Conservation (phyloP, 2,113 vertebrate species). For the Rhabdornis inornatus region DNA sequence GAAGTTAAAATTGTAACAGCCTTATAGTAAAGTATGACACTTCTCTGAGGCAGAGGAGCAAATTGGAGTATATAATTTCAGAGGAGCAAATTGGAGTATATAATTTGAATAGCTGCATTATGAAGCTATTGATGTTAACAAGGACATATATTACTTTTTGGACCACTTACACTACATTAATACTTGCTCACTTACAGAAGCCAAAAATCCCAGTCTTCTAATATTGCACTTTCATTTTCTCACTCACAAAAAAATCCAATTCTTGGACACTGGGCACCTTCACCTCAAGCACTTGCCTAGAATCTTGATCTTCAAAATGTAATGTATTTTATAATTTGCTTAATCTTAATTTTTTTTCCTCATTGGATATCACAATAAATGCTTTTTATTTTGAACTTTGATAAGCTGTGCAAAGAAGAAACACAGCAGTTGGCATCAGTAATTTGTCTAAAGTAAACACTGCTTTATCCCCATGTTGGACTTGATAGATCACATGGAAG, state of each 20-base stretch:
- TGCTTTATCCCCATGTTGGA: not conserved
- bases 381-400: not conserved
- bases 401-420: not conserved
- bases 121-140: not conserved
- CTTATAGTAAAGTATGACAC: not conserved
- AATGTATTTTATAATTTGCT: not conserved
- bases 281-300: not conserved
- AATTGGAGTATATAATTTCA: not conserved
- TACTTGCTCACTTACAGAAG: not conserved
- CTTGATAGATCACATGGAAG: not conserved
- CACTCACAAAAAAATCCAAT: not conserved
- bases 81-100: not conserved
- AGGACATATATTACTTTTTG: not conserved
- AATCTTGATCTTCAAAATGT: not conserved
- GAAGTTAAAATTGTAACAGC: not conserved
- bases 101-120: not conserved
- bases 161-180: not conserved
- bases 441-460: not conserved
- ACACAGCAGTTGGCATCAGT: not conserved
- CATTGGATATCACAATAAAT: not conserved
- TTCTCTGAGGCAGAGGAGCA: not conserved
- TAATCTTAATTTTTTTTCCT: not conserved
- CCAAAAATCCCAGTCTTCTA: not conserved
- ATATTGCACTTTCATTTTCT: not conserved
- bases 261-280: not conserved